Base-by-base conservation (phyloP, 2,113 vertebrate species). In the Triplophysa tibetana region DNA sequence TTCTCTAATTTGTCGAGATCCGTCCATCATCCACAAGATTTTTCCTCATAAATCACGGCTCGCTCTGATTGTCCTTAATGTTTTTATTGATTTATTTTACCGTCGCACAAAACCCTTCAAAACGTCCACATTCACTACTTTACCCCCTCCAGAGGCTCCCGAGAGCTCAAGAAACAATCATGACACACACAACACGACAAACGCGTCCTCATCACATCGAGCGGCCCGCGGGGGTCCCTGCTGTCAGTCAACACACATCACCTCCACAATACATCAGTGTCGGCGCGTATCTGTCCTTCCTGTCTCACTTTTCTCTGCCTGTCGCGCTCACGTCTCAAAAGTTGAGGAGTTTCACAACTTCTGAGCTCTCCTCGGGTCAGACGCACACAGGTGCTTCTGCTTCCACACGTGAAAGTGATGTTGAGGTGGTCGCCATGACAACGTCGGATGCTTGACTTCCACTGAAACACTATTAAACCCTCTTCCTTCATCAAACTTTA, bases 211-310 rank as follows among this genome's bases (percentile, higher is more conserved):
- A 61, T 83, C 87, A 84, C 68, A 19, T 38, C 58, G 80, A 88
- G 82, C 14, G 85, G 84, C 78, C 80, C 75, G 75, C 33, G 29
- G 86, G 85, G 73, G 77, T 17, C 43, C 62, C 69, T 75, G 78
- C 80, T 83, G 72, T 81, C 79, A 81, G 88, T 88, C 87, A 7
- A 38, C 86, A 84, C 75, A 67, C 85, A 87, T 90, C 69, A 86
- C 78, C 84, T 61, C 79, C 80, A 85, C 79, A 74, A 84, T 85
- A 80, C 79, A 86, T 90, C 87, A 85, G 64, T 61, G 83, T 86
- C 85, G 81, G 65, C 17, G 85, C 83, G 82, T 81, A 88, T 89
- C 80, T 66, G 66, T 74, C 69, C 78, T 72, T 79, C 54, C 68
- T 17, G 38, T 58, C 24, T 63, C 17, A 19, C 68, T 70, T 52